Percentiles rank a stretch among this genome's conserved stretches.
These are phyloP conservation scores for Poecilobothrus nobilitatus DNA, from an alignment of 2,888 invertebrate species.

Conservation along the genomic window DNA sequence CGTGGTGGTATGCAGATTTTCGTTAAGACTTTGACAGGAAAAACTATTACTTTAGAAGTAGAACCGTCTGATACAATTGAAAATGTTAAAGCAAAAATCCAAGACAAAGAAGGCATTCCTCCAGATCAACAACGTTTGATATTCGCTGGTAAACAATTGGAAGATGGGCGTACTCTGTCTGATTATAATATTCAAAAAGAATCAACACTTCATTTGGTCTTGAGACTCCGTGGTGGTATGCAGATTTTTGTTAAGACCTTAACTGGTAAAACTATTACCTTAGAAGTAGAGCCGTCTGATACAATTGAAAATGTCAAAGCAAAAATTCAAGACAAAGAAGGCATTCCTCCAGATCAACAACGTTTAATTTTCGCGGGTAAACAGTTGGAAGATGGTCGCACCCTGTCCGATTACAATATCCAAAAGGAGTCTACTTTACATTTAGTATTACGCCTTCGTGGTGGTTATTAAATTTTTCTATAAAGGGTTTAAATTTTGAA, in stretches of 20 bases:
- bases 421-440: slow-evolving; percentile 34
- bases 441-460: slow-evolving; percentile 31
- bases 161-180: slow-evolving; percentile 19
- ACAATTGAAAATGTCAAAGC: slow-evolving; percentile 20
- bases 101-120: slow-evolving; percentile 19
- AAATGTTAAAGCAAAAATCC: slow-evolving; percentile 19
- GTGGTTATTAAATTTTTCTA: slow-evolving; percentile 29
- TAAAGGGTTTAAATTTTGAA: too few species aligned
- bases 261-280: slow-evolving; percentile 19
- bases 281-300: slow-evolving; percentile 19
- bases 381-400: slow-evolving; percentile 27
- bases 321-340: slow-evolving; percentile 20
- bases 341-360: slow-evolving; percentile 20
- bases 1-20: slow-evolving; percentile 20
- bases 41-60: slow-evolving; percentile 19
- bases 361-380: slow-evolving; percentile 20
- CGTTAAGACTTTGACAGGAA: slow-evolving; percentile 19
- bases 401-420: slow-evolving; percentile 32
- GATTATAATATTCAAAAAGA: slow-evolving; percentile 20
- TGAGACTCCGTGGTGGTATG: slow-evolving; percentile 20
- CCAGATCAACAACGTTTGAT: slow-evolving; percentile 21
- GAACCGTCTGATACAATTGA: slow-evolving; percentile 19
- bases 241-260: slow-evolving; percentile 20
- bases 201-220: slow-evolving; percentile 18
- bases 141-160: slow-evolving; percentile 19